Base-by-base conservation (phyloP, 2,113 vertebrate species). In the Acinonyx jubatus region DNA sequence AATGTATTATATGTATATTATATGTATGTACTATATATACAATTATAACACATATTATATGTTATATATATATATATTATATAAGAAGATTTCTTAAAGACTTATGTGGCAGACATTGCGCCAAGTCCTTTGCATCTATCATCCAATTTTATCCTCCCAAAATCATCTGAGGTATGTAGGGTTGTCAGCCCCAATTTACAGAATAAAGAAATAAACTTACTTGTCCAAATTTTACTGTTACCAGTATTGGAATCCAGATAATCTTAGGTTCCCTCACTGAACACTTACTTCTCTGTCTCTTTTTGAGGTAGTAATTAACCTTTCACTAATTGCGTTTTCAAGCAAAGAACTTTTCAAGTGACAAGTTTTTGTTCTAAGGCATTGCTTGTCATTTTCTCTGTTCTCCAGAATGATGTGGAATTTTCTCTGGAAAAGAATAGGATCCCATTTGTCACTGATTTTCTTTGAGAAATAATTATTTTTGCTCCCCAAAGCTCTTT, bases 231-330 rank as follows among this genome's bases (percentile, higher is more conserved):
- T 38, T 86, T 86, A 41, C 19, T 90, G 10, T 83, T 88, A 69
- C 14, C 21, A 38, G 0, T 55, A 55, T n/a, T 13, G 13, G 9
- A 76, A 81, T 85, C 19, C 52, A 83, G 29, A 92, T 65, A 36
- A 76, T 50, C 82, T 87, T 48, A 52, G 38, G 15, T 66, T 41
- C 3, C 79, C 87, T 90, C 36, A 50, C 29, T 29, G 52, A 74
- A 79, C 29, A 83, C 29, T 65, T 89, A 9, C 79, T 81, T 92
- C 50, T 89, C 38, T 78, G 14, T 71, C 69, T 90, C n/a, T 94
- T 82, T 96, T 38, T 91, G 29, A 92, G 55, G 18, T 69, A 61
- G 85, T 79, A 90, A 90, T 79, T 90, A 96, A 85, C 76, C 69
- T 71, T 88, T 71, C 25, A 82, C 57, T 81, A 86, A 89, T 82